Evolutionary conservation across 2,113 vertebrate species (phyloP).

Genomic region (Poeciliopsis occidentalis): DNA sequence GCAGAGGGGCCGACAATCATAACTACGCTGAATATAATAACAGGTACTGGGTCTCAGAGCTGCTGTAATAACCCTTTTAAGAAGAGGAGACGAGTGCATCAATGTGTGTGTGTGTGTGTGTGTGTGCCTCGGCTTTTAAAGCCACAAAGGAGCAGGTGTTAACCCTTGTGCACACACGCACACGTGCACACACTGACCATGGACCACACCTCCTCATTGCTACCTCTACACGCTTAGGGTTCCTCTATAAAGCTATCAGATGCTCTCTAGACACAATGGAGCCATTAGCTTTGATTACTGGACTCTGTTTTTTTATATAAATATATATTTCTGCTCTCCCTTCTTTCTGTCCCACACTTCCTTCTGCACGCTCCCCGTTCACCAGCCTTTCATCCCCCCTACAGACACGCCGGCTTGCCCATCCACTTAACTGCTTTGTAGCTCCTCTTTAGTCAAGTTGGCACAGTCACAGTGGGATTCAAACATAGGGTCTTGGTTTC

Average conservation of each 20-base stretch:
- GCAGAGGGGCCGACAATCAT: constrained; percentile 65
- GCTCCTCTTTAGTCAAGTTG: constrained; percentile 76
- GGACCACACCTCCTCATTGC: constrained; percentile 42
- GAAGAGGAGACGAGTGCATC: constrained; percentile 23
- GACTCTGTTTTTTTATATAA: constrained; percentile 50
- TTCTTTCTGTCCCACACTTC: constrained; percentile 35
- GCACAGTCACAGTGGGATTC: constrained; percentile 72
- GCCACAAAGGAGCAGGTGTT: constrained; percentile 91
- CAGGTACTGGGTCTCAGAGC: too few relatives aligned
- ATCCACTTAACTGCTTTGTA: constrained; percentile 77
- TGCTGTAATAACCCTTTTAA: constrained; percentile 72
- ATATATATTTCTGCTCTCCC: constrained; percentile 55
- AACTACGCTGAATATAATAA: constrained; percentile 65
- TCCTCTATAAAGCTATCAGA: constrained; percentile 71
- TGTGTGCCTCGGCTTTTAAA: constrained; percentile 67
- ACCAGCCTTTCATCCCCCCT: constrained; percentile 37
- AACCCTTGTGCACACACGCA: constrained; percentile 59
- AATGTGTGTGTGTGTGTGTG: constrained; percentile 7
- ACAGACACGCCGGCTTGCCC: constrained; percentile 35
- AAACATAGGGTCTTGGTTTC: constrained; percentile 70
- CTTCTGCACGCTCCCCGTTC: constrained; percentile 21
- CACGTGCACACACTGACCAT: neutral
- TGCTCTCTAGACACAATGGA: constrained; percentile 73
- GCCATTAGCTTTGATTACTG: constrained; percentile 79
- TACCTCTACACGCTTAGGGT: constrained; percentile 9